Conservation (phyloP, 2,797 vertebrate genomes). For the Microctenopoma lineatum region DNA sequence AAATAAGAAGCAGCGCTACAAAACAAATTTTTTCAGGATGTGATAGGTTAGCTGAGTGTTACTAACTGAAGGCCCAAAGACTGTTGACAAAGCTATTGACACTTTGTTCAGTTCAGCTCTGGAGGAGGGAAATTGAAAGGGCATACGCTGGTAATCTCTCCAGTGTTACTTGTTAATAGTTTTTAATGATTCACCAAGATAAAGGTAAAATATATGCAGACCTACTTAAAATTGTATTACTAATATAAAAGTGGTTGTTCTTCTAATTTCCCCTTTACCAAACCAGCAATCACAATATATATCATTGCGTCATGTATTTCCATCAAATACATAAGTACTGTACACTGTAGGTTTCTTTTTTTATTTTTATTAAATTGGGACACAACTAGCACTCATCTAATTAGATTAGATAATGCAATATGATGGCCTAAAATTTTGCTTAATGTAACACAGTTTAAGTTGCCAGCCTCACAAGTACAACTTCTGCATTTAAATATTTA, state of each 20-base stretch:
- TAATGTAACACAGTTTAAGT: background rate
- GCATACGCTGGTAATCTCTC: slow-evolving; percentile 17
- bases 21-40: slow-evolving; percentile 22
- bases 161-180: slow-evolving; percentile 21
- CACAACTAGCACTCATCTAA: too few relatives aligned
- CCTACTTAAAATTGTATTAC: background rate
- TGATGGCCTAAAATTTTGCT: background rate
- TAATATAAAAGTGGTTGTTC: background rate
- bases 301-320: too few relatives aligned
- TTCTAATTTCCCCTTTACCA: background rate
- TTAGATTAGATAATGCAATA: background rate
- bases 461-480: background rate
- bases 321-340: too few relatives aligned
- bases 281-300: background rate
- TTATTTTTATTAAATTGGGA: background rate
- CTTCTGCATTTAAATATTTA: background rate
- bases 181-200: slow-evolving; percentile 15
- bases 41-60: slow-evolving; percentile 1
- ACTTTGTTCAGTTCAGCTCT: slow-evolving; percentile 12
- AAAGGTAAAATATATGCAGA: slow-evolving; percentile 18
- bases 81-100: slow-evolving; percentile 1
- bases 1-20: slow-evolving; percentile 7
- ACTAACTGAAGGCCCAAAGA: background rate
- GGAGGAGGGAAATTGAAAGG: slow-evolving; percentile 15
- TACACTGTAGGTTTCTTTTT: too few relatives aligned